Evolutionary conservation across 2,797 vertebrate genomes (phyloP).

Genomic region (Pangasius macronema): DNA sequence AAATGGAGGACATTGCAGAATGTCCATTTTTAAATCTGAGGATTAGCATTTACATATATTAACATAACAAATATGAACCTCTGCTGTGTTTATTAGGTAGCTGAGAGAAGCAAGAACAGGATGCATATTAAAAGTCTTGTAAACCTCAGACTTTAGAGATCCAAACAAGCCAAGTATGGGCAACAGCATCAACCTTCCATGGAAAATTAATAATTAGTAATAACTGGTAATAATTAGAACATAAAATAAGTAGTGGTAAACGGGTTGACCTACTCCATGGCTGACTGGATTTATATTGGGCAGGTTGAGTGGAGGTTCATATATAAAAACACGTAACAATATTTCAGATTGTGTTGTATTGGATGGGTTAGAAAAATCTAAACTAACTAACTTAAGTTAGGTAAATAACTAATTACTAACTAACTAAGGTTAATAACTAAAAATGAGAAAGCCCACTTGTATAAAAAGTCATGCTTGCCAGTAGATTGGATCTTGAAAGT

Average conservation of each 20-base stretch:
- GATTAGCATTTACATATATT: conserved; percentile 3
- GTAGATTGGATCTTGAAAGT: neutral
- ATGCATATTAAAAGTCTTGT: neutral
- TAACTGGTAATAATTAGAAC: neutral
- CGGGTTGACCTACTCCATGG: neutral
- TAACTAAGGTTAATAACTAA: neutral
- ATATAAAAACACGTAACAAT: neutral
- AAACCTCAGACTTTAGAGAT: neutral
- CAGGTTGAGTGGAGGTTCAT: neutral
- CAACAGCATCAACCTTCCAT: neutral
- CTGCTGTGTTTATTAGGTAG: neutral
- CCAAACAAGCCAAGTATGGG: neutral
- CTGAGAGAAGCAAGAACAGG: neutral
- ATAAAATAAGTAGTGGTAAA: neutral
- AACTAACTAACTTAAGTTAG: neutral
- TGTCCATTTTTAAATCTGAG: no score
- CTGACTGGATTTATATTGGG: neutral
- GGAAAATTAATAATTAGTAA: neutral
- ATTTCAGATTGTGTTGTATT: neutral
- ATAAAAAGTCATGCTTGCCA: neutral
- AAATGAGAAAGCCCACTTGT: neutral
- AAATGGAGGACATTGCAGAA: neutral
- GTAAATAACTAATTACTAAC: neutral
- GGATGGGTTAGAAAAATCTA: neutral
- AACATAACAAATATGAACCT: neutral